Percentiles rank a stretch among this genome's conserved stretches.
Conservation (phyloP, 2,797 vertebrate species). For the Arremon aurantiirostris region DNA sequence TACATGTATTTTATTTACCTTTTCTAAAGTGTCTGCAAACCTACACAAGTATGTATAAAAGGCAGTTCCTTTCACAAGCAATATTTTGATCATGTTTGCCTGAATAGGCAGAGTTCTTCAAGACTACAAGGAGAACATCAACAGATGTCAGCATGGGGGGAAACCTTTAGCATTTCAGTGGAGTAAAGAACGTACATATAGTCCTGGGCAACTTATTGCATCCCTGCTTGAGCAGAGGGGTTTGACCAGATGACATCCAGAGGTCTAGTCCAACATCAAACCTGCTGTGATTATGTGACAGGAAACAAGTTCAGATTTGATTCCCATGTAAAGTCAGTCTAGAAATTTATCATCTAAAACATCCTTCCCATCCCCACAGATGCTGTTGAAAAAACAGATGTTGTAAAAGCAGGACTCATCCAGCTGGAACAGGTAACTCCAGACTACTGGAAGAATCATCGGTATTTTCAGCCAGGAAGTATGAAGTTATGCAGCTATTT, state of each 20-base stretch:
- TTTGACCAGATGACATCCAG: not conserved
- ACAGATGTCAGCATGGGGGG: not conserved
- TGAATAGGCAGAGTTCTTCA: not conserved
- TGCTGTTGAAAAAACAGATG: not conserved
- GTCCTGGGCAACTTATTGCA: not conserved
- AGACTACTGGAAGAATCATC: not conserved
- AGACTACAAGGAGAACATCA: not conserved
- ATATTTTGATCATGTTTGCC: not conserved
- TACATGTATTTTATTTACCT: not conserved
- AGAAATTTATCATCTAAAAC: not conserved
- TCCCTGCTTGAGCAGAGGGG: not conserved
- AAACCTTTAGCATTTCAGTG: not conserved
- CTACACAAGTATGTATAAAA: not conserved
- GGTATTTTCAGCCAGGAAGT: constrained; percentile 20
- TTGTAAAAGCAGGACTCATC: not conserved
- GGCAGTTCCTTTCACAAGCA: not conserved
- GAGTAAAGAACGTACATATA: not conserved
- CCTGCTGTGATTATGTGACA: not conserved
- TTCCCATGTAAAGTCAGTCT: not conserved
- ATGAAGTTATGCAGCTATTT: constrained; percentile 1
- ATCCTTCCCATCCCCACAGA: not conserved
- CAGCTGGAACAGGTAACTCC: not conserved
- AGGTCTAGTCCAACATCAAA: not conserved
- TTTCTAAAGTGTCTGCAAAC: not conserved
- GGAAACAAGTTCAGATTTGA: not conserved